A percentile compares a stretch with the other conserved stretches of the same genome.
Conservation (phyloP, 37 sponge, comb jelly and placozoan genomes). For the Sycon ciliatum region DNA sequence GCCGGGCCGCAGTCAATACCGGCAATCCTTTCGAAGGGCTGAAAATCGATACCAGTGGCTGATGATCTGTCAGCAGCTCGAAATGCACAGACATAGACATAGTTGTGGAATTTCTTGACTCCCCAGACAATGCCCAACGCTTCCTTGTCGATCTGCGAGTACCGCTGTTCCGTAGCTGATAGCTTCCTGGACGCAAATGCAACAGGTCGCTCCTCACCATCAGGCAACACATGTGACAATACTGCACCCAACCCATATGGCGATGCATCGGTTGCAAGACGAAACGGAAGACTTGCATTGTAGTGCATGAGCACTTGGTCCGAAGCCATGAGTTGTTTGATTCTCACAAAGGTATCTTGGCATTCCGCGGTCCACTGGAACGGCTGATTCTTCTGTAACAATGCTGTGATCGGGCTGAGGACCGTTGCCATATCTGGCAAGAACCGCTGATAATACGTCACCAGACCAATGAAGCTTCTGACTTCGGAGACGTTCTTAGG, state of each 20-base stretch:
- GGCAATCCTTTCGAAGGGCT: neutral
- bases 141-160: slow-evolving; percentile 55
- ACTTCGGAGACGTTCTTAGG: slow-evolving; percentile 23
- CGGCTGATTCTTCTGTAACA: neutral
- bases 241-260: slow-evolving; percentile 35
- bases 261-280: slow-evolving; percentile 28
- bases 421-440: slow-evolving; percentile 28
- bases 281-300: slow-evolving; percentile 6
- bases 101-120: slow-evolving; percentile 37
- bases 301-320: slow-evolving; percentile 29
- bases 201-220: slow-evolving; percentile 37
- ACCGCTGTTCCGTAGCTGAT: slow-evolving; percentile 13
- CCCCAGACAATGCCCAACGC: slow-evolving; percentile 34
- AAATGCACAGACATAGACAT: slow-evolving; percentile 48
- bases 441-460: slow-evolving; percentile 32
- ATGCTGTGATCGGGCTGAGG: slow-evolving; percentile 13
- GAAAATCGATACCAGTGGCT: slow-evolving; percentile 14
- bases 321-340: too few relatives aligned
- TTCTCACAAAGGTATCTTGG: slow-evolving; percentile 17
- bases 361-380: slow-evolving; percentile 28
- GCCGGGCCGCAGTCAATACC: neutral
- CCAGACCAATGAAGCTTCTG: slow-evolving; percentile 32
- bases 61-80: slow-evolving; percentile 26
- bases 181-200: slow-evolving; percentile 51
- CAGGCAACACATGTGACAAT: slow-evolving; percentile 30